Conservation (phyloP, 2,888 invertebrate genomes). For the Drosophila emarginata region DNA sequence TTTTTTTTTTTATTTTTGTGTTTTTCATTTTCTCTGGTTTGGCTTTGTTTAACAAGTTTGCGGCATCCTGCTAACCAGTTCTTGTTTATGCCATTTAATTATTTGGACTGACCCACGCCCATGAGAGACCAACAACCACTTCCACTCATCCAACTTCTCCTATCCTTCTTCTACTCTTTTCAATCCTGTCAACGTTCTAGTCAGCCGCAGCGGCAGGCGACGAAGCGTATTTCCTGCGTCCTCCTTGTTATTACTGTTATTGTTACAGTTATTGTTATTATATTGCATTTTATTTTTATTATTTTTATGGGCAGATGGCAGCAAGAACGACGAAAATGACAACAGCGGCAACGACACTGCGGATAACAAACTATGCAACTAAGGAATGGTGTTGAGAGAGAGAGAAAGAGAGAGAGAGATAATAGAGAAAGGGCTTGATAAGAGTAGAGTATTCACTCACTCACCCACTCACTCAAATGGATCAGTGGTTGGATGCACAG, state of each 20-base stretch:
- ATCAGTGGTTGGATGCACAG: not conserved
- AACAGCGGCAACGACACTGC: constrained; percentile 14
- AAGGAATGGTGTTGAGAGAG: not conserved
- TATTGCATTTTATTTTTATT: constrained; percentile 58
- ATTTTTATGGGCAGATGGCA: constrained; percentile 57
- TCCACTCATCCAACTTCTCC: not conserved
- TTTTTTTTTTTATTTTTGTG: not conserved
- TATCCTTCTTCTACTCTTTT: not conserved
- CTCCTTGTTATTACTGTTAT: constrained; percentile 48
- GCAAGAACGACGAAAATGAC: constrained; percentile 25
- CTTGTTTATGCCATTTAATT: constrained; percentile 61
- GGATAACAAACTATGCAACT: constrained; percentile 25
- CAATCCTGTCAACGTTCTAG: not conserved
- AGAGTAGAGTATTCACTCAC: constrained; percentile 2
- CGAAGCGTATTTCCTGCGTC: constrained; percentile 32
- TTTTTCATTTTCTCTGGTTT: constrained; percentile 1
- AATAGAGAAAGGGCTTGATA: not conserved
- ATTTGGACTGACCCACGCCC: constrained; percentile 36
- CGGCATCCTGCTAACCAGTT: not conserved
- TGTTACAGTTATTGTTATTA: constrained; percentile 66
- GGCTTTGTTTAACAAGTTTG: constrained; percentile 19
- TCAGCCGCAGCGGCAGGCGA: constrained; percentile 38
- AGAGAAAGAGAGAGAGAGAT: not conserved
- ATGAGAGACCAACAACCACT: constrained; percentile 18
- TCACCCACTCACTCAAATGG: not conserved